Conservation (phyloP, 2,797 vertebrate species). For the Rhyacichthys aspro region DNA sequence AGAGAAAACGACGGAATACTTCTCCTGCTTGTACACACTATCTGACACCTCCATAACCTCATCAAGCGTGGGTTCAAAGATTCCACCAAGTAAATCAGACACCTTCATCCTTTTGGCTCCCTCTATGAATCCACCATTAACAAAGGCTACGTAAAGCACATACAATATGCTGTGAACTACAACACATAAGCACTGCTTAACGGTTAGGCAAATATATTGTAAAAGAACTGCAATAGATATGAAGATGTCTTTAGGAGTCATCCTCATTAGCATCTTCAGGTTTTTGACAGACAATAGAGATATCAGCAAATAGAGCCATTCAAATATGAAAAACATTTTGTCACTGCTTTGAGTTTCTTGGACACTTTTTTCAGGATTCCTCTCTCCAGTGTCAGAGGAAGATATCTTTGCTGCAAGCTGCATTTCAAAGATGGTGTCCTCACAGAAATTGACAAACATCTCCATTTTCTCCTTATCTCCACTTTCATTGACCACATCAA, state of each 20-base stretch:
- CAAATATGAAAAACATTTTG: conserved; percentile 75
- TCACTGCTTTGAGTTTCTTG: conserved; percentile 64
- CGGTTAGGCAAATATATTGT: conserved; percentile 70
- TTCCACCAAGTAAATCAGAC: conserved; percentile 86
- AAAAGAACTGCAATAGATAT: conserved; percentile 76
- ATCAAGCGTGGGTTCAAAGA: conserved; percentile 92
- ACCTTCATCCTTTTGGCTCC: conserved; percentile 88
- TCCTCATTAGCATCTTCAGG: conserved; percentile 86
- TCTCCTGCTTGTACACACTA: conserved; percentile 65
- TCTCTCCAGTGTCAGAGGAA: conserved; percentile 81
- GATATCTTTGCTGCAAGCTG: conserved; percentile 94
- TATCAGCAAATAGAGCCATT: conserved; percentile 78
- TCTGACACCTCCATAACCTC: conserved; percentile 83
- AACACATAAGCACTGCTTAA: conserved; percentile 74
- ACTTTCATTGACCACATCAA: conserved; percentile 93
- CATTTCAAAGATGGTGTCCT: conserved; percentile 99
- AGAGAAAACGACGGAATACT: conserved; percentile 53
- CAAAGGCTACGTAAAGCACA: conserved; percentile 83
- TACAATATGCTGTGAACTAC: conserved; percentile 78
- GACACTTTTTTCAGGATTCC: conserved; percentile 74
- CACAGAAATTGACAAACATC: conserved; percentile 96
- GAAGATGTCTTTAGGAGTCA: conserved; percentile 85
- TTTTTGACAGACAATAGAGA: conserved; percentile 84
- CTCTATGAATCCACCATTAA: conserved; percentile 89
- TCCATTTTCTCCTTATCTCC: conserved; percentile 98